Percentiles rank a stretch among this genome's conserved stretches.
These are phyloP conservation scores for Cynocephalus volans DNA, from an alignment of 2,113 vertebrate species.

Conservation along the genomic window DNA sequence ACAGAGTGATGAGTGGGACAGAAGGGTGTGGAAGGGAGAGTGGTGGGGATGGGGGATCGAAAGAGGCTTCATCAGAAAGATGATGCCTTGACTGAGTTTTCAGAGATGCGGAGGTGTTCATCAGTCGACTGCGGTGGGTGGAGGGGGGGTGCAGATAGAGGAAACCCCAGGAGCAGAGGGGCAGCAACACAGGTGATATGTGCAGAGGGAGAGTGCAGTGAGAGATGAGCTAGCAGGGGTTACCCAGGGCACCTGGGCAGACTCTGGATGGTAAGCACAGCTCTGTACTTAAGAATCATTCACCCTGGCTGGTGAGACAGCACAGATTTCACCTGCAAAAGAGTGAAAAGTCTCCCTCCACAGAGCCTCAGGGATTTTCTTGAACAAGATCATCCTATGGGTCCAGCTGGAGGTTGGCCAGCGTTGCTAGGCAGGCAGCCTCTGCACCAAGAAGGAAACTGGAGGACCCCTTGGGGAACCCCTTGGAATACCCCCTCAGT, in stretches of 20 bases:
- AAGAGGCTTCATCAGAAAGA: background rate
- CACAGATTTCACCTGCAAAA: background rate
- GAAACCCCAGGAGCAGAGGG: background rate
- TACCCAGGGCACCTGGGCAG: background rate
- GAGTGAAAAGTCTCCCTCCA: background rate
- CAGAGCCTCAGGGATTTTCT: background rate
- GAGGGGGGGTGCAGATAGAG: background rate
- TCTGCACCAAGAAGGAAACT: rapidly evolving
- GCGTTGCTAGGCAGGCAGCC: background rate
- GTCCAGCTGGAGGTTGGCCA: background rate
- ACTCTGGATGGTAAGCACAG: background rate
- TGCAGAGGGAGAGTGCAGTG: background rate
- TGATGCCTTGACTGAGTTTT: background rate
- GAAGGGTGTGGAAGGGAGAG: background rate
- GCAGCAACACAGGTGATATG: too few relatives aligned
- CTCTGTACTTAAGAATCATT: background rate
- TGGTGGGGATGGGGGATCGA: too few relatives aligned
- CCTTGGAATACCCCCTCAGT: too few relatives aligned
- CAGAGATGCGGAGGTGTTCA: background rate
- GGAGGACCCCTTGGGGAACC: background rate
- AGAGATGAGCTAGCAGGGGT: background rate
- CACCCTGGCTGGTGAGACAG: background rate
- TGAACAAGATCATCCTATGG: background rate
- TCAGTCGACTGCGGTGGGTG: background rate
- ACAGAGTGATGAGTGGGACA: background rate